Base-by-base conservation (phyloP, 30 jellyfish, hydroid and myxozoan species). In the Rhopilema esculentum region DNA sequence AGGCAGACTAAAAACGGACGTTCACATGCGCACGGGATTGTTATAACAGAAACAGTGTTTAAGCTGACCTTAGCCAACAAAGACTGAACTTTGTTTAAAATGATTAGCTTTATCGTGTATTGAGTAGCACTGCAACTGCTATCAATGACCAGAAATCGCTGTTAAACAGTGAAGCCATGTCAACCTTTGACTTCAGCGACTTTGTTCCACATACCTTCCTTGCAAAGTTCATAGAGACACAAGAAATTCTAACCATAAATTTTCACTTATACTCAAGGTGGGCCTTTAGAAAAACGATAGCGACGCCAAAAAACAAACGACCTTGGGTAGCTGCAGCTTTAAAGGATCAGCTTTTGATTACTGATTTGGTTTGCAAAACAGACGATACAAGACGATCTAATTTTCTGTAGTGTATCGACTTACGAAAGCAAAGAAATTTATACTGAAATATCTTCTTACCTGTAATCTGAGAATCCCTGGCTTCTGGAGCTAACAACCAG, bases 401-500 rank as follows among this genome's bases (percentile, higher is more conserved):
- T 19, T 19, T 51, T 9, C 19, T 19, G 66, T 51, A 51, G 17
- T 15, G n/a, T n/a, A n/a, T n/a, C n/a, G n/a, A n/a, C n/a, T n/a
- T n/a, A n/a, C n/a, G n/a, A n/a, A n/a, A 2, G 72, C 29, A 4
- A 1, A 8, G 7, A 7, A n/a, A 6, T 6, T 24, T 63, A 9
- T 23, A 50, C 86, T 2, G 49, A 49, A 63, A 7, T 18, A 8
- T 0, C 40, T 19, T 0, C 96, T 27, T 22, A 89, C 97, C 87
- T 79, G 92, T 82, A 77, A 29, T 49, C 62, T 26, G 81, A 79
- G 50, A 91, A 85, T 19, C 80, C 73, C 52, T 82, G 93, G 48
- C 87, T 85, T 57, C 92, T 77, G 31, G 95, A 75, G 66, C 97
- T 91, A 12, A 91, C 74, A 17, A 91, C 90, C 40, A 91, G 57